phyloP scores from a whole-genome alignment of 2,888 invertebrate genomes.

The Ganaspis brasiliensis region DNA sequence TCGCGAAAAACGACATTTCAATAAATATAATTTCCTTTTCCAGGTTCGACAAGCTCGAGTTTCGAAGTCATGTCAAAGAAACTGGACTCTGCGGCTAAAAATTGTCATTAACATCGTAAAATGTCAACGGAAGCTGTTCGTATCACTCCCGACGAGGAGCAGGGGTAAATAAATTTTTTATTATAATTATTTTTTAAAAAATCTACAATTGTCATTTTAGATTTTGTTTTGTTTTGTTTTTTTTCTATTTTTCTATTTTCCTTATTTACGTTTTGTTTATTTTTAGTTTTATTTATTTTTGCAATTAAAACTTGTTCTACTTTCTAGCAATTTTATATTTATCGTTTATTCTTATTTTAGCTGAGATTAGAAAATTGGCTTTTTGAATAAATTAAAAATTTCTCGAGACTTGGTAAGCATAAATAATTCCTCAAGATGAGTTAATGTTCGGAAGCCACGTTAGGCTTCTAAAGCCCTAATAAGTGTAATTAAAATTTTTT shows the following conservation, averaged over 20 bases:
- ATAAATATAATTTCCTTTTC: slow-evolving; percentile 1
- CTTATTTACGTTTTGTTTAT: too few relatives aligned
- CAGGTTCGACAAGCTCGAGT: not conserved
- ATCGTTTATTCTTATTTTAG: too few relatives aligned
- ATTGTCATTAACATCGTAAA: slow-evolving; percentile 54
- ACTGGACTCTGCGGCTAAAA: slow-evolving; percentile 28
- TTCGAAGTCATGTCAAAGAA: slow-evolving; percentile 20
- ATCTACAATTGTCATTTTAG: too few relatives aligned
- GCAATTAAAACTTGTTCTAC: too few relatives aligned
- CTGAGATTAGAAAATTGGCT: too few relatives aligned
- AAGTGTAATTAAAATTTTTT: slow-evolving; percentile 2
- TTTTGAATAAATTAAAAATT: not conserved
- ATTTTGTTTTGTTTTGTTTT: too few relatives aligned
- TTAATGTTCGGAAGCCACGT: not conserved
- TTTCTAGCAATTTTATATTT: too few relatives aligned
- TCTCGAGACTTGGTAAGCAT: not conserved
- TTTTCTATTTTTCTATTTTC: too few relatives aligned
- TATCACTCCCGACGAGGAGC: slow-evolving; percentile 67
- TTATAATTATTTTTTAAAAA: not conserved
- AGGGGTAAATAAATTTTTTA: slow-evolving; percentile 65
- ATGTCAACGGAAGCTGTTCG: slow-evolving; percentile 75
- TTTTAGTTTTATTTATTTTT: too few relatives aligned
- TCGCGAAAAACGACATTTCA: not conserved
- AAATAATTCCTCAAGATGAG: not conserved
- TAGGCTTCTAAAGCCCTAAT: not conserved